Percentiles rank a stretch among this genome's conserved stretches.
phyloP scores from a whole-genome alignment of 1,140 invertebrate species.

The Penaeus vannamei region DNA sequence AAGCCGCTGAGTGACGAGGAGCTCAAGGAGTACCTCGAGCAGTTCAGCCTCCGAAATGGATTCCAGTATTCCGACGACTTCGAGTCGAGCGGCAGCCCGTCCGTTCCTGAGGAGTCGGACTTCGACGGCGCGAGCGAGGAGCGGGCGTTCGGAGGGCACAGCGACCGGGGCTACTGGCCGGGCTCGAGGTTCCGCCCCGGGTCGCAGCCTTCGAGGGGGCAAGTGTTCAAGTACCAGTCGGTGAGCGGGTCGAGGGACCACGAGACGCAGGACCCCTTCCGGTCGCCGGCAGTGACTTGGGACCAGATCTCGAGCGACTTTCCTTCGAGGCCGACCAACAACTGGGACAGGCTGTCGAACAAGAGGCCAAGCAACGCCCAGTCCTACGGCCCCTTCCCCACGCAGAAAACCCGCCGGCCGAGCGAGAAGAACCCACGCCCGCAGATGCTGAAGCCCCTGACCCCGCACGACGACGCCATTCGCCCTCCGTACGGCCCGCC shows the following conservation, averaged over 20 bases:
- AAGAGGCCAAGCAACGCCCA: too few species aligned
- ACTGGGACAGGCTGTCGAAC: too few species aligned
- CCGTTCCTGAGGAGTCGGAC: background rate
- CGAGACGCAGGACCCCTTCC: background rate
- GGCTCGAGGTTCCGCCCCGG: background rate
- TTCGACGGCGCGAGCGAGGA: background rate
- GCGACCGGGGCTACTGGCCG: constrained; percentile 20
- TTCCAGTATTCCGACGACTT: constrained; percentile 44
- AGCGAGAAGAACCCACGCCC: background rate
- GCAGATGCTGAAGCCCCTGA: background rate
- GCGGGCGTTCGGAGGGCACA: background rate
- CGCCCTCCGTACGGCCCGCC: background rate
- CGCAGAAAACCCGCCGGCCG: background rate
- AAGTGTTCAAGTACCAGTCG: constrained; percentile 39
- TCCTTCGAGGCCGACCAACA: too few species aligned
- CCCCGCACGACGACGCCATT: background rate
- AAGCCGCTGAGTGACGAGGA: constrained; percentile 16
- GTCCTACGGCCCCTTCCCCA: background rate
- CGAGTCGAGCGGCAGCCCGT: constrained; percentile 36
- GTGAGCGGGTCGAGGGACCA: background rate
- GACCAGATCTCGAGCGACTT: background rate
- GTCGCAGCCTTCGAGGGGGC: background rate
- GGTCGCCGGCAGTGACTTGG: background rate
- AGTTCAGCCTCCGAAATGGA: constrained; percentile 50
- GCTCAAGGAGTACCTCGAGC: constrained; percentile 38